Base-by-base conservation (phyloP, 2,888 invertebrate genomes). In the Tetanocera ferruginea region DNA sequence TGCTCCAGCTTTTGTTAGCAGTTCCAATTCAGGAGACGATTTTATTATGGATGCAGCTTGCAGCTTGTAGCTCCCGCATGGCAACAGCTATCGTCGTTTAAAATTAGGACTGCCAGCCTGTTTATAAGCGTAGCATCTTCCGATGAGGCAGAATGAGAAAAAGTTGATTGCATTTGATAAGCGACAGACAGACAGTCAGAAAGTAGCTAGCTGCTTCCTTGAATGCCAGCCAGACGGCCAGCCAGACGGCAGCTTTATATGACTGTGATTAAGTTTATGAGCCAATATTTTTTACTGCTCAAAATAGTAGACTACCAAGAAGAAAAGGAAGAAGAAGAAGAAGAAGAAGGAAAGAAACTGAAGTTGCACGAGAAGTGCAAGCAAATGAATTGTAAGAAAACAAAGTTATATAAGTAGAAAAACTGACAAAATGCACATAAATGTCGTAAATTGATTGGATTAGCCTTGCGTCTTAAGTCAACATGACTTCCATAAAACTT, bases 151-250 rank as follows among this genome's bases (percentile, higher is more conserved):
- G 4, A 49, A 70, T 37, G 43, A 14, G 28, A 19, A 52, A 31
- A 34, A 37, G 31, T 62, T 73, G 60, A 73, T 62, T 23, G 73
- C 49, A 49, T 62, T 62, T 73, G 73, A 73, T 73, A 73, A 73
- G 73, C 37, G 43, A 28, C 70, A 60, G 62, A 57, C 37, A 55
- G 31, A 31, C 80, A 83, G 82, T 83, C 86, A 80, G 83, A 84
- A 78, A 83, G 43, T 11, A 43, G 43, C 11, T 43, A 83, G 81
- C 80, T 83, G 84, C 83, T 83, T 85, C 85, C 85, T n/a, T 66
- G 66, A 9, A 57, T 43, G 67, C 17, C 49, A 17, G 49, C n/a
- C 64, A 57, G 60, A 57, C 73, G 37, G 8, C 57, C 57, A 57
- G n/a, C 1, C 73, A 69, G 57, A 74, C 73, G 70, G 49, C 60